Base-by-base conservation (phyloP, 2,888 invertebrate species). In the Drosophila monieri region DNA sequence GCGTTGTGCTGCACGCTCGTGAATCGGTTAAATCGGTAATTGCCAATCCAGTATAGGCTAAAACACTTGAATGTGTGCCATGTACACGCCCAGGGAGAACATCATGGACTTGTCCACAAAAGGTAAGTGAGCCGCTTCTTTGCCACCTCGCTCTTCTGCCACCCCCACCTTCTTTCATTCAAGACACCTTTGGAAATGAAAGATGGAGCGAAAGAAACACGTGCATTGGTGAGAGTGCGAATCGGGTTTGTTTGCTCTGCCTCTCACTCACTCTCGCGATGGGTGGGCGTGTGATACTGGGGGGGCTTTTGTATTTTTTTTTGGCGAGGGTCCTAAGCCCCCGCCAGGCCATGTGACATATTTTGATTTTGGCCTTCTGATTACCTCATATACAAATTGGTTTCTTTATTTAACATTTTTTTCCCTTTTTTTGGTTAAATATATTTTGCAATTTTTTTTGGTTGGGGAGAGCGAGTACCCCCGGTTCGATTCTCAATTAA, bases 61-160 rank as follows among this genome's bases (percentile, higher is more conserved):
- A 27, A 25, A 41, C 58, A 18, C 23, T 30, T 39, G 23, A 57
- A 37, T 37, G 49, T 30, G 27, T 46, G 39, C 27, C 32, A 48
- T 58, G 23, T 14, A 52, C 30, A 64, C 56, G 72, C 68, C 54
- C 55, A 70, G 57, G 67, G 85, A 77, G 64, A 87, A 76, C 56
- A 89, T 89, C 65, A 89, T 89, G 85, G 90, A 89, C 83, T 89
- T 89, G 76, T 89, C 89, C 71, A 81, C 89, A 55, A 88, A 77
- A 89, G 89, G 89, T 89, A 74, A 80, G 90, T 83, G 41, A 18
- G 10, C 12, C 53, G 5, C 21, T 4, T 23, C 21, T 23, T 23
- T 4, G 21, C 4, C 53, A 15, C 8, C 21, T 23, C 10, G n/a
- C 21, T n/a, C 9, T n/a, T 15, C 44, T n/a, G 23, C 14, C 18